Evolutionary conservation across 2,888 invertebrate species (phyloP).

Genomic region (Leptopilina myrica): DNA sequence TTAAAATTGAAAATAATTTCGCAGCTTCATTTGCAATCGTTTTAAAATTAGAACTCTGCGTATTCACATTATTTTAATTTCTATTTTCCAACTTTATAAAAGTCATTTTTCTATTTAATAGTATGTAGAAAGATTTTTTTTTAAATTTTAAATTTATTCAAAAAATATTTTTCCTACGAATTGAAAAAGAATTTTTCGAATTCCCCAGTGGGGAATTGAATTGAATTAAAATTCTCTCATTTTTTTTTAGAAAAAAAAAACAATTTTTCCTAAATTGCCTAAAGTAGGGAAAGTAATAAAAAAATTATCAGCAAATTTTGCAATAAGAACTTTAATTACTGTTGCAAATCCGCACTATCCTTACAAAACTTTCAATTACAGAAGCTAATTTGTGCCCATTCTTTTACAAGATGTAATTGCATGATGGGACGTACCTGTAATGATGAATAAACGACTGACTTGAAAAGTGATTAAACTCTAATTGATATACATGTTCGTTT

Average conservation of each 20-base stretch:
- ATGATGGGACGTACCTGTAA: slow-evolving; percentile 23
- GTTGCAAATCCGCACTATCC: not conserved
- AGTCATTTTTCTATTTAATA: too few species aligned
- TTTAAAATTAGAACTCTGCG: not conserved
- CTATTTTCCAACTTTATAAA: not conserved
- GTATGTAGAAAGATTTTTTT: too few species aligned
- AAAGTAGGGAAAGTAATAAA: not conserved
- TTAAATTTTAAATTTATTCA: too few species aligned
- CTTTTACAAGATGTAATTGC: slow-evolving; percentile 26
- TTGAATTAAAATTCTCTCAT: too few species aligned
- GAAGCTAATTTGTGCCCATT: slow-evolving; percentile 27
- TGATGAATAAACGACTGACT: slow-evolving; percentile 14
- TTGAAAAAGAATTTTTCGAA: too few species aligned
- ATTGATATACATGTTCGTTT: not conserved
- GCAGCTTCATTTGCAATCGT: slow-evolving; percentile 3
- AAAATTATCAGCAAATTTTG: not conserved
- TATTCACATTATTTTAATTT: not conserved
- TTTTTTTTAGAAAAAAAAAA: too few species aligned
- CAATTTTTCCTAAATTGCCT: not conserved
- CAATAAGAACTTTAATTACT: slow-evolving; percentile 8
- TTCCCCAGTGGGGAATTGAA: too few species aligned
- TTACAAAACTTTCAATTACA: slow-evolving; percentile 35
- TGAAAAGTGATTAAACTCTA: slow-evolving; percentile 1
- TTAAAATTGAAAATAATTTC: not conserved
- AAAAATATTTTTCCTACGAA: too few species aligned